Evolutionary conservation across 2,888 invertebrate genomes (phyloP).

Genomic region (Bembecia ichneumoniformis): DNA sequence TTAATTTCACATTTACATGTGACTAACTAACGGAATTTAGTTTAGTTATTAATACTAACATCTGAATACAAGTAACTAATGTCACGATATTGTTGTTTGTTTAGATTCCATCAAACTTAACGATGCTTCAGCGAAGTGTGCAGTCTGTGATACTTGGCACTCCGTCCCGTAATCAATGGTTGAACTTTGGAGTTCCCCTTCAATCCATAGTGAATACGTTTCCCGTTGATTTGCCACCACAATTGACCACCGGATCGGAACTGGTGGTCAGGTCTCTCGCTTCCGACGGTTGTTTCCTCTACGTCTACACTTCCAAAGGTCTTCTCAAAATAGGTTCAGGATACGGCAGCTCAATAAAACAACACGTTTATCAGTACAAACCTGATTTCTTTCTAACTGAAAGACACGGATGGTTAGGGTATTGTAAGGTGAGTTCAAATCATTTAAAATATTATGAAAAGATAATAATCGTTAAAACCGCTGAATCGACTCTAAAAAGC

Average conservation of each 20-base stretch:
- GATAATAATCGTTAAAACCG: too few relatives aligned
- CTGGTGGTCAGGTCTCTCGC: conserved; percentile 76
- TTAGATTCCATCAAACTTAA: conserved; percentile 87
- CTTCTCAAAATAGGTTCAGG: conserved; percentile 96
- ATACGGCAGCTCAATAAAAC: conserved; percentile 91
- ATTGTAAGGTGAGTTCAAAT: conserved; percentile 76
- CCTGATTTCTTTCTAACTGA: conserved; percentile 85
- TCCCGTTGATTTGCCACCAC: conserved; percentile 57
- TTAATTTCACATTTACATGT: too few relatives aligned
- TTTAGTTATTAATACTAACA: too few relatives aligned
- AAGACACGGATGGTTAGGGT: conserved; percentile 86
- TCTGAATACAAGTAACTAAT: too few relatives aligned
- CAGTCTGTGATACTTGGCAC: conserved; percentile 90
- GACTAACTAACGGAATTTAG: too few relatives aligned
- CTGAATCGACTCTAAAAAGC: too few relatives aligned
- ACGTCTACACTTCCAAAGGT: conserved; percentile 87
- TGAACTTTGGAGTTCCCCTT: conserved; percentile 88
- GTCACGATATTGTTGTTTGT: conserved; percentile 6
- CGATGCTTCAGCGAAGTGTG: conserved; percentile 89
- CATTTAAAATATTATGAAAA: background rate
- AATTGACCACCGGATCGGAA: conserved; percentile 42
- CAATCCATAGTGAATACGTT: conserved; percentile 81
- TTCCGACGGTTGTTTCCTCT: conserved; percentile 92
- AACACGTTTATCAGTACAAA: conserved; percentile 89
- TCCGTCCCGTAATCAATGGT: conserved; percentile 88